Percentiles rank a stretch among this genome's conserved stretches.
phyloP scores from a whole-genome alignment of 2,113 vertebrate species.

The Pelecanus crispus region DNA sequence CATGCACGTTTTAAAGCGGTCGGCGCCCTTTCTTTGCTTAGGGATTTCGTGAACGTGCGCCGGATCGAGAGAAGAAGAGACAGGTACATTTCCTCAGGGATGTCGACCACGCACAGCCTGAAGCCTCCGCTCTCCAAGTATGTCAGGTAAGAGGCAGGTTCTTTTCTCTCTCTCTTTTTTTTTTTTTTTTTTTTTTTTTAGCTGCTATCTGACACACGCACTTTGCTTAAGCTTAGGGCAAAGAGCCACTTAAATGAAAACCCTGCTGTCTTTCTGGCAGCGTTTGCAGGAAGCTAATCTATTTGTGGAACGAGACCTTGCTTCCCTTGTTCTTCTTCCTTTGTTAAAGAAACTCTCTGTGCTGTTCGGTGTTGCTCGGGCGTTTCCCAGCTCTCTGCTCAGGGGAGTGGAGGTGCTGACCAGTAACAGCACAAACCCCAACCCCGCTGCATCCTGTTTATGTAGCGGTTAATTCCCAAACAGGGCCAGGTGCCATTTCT shows the following conservation, averaged over 20 bases:
- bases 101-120: slow-evolving; percentile 81
- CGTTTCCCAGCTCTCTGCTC: background rate
- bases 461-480: background rate
- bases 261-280: slow-evolving; percentile 46
- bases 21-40: background rate
- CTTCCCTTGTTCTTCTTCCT: slow-evolving; percentile 45
- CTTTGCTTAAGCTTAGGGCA: background rate
- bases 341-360: slow-evolving; percentile 12
- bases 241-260: background rate
- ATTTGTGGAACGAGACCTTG: slow-evolving; percentile 17
- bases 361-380: background rate
- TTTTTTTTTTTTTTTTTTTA: accelerated
- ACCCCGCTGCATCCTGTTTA: slow-evolving; percentile 43
- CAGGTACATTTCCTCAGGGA: slow-evolving; percentile 90
- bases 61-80: slow-evolving; percentile 90
- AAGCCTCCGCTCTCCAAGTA: slow-evolving; percentile 85
- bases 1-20: accelerated
- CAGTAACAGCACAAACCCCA: background rate
- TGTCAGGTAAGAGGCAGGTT: slow-evolving; percentile 80
- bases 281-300: slow-evolving; percentile 18
- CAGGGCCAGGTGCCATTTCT: background rate
- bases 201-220: background rate
- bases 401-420: background rate
- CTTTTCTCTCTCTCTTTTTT: background rate
- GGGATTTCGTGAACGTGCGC: slow-evolving; percentile 95